Percentiles rank a stretch among this genome's conserved stretches.
Evolutionary conservation across 2,888 invertebrate species (phyloP).

Genomic region (Andrena praecox): DNA sequence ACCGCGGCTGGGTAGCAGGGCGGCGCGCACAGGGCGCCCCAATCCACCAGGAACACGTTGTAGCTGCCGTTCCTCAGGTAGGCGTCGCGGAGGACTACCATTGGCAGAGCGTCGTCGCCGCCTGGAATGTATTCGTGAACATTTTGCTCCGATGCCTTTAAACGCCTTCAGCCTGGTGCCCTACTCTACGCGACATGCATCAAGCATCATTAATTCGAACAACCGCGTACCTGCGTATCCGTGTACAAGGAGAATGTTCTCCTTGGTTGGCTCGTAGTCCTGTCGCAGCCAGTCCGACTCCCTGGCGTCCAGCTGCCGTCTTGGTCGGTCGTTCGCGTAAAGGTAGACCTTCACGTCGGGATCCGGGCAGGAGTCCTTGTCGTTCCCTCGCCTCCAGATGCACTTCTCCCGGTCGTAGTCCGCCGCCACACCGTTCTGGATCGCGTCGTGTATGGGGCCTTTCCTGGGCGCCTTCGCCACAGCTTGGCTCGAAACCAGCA

Average conservation of each 20-base stretch:
- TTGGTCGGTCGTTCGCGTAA: conserved; percentile 87
- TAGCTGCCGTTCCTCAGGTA: conserved; percentile 91
- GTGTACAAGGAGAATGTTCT: conserved; percentile 90
- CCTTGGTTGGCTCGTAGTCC: conserved; percentile 89
- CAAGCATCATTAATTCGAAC: neutral
- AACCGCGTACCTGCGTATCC: conserved; percentile 88
- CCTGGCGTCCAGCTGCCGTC: conserved; percentile 71
- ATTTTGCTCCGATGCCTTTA: neutral
- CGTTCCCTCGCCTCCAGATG: conserved; percentile 88
- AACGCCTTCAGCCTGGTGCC: too few species aligned
- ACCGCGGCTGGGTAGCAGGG: conserved; percentile 92
- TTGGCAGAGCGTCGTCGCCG: conserved; percentile 90
- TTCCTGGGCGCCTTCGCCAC: conserved; percentile 7
- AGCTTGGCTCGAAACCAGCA: neutral
- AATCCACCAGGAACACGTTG: conserved; percentile 92
- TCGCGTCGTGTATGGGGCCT: conserved; percentile 83
- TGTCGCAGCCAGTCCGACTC: conserved; percentile 91
- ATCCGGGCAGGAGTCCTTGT: conserved; percentile 90
- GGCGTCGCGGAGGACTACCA: conserved; percentile 91
- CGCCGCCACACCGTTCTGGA: conserved; percentile 84
- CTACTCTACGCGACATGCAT: too few species aligned
- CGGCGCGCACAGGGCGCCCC: conserved; percentile 90
- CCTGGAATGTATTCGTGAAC: conserved; percentile 79
- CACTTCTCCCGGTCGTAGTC: conserved; percentile 89
- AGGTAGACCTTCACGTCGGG: conserved; percentile 89